Percentiles rank a stretch among this genome's conserved stretches.
Evolutionary conservation across 2,113 vertebrate genomes (phyloP).

Genomic region (Ceratotherium simum): DNA sequence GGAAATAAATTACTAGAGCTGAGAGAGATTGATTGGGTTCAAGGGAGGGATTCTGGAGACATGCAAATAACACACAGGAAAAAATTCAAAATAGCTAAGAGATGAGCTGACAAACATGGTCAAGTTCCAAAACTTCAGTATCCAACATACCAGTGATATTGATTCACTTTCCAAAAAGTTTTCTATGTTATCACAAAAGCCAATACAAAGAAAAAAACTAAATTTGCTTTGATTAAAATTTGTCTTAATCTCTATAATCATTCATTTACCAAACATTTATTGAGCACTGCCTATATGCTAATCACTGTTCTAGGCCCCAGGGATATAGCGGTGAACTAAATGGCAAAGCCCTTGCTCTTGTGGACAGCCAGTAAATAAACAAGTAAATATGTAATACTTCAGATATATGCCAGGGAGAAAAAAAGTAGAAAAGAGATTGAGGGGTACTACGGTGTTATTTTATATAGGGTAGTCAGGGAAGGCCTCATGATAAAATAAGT

Average conservation of each 20-base stretch:
- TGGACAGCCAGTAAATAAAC: background rate
- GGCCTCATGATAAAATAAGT: background rate
- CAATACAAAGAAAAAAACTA: background rate
- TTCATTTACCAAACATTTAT: constrained; percentile 13
- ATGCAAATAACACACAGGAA: background rate
- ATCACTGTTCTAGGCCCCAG: background rate
- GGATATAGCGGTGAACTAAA: background rate
- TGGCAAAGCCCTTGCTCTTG: background rate
- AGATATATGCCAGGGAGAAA: background rate
- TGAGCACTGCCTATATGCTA: background rate
- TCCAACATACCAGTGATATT: background rate
- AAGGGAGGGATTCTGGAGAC: background rate
- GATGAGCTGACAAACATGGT: background rate
- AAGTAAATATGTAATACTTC: constrained; percentile 1
- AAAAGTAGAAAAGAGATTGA: background rate
- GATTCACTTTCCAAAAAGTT: background rate
- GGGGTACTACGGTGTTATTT: background rate
- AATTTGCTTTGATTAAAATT: background rate
- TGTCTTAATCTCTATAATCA: background rate
- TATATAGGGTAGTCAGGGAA: background rate
- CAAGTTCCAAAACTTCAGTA: background rate
- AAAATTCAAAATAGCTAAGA: background rate
- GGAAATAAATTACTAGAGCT: background rate
- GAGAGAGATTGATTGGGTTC: background rate
- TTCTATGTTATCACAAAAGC: background rate